These are phyloP conservation scores for Neolamprologus cancellatus DNA, from an alignment of 2,113 vertebrate species.

Conservation along the genomic window DNA sequence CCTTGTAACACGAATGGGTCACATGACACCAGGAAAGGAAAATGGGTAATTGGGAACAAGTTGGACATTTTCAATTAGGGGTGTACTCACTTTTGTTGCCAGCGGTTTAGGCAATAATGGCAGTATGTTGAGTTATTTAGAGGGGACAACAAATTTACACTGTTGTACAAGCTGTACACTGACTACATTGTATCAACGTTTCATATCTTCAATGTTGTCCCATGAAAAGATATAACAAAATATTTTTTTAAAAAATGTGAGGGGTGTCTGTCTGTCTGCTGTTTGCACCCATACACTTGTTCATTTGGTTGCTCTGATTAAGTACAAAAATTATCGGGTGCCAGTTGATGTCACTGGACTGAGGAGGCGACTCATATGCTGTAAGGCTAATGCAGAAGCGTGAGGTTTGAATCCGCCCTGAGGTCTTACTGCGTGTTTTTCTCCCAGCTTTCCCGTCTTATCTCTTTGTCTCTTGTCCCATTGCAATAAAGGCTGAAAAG, in stretches of 20 bases:
- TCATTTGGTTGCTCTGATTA: not conserved
- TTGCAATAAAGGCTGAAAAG: not conserved
- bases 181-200: not conserved
- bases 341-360: not conserved
- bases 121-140: not conserved
- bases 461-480: not conserved
- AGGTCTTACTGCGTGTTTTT: not conserved
- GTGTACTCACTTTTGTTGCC: not conserved
- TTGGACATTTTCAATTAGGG: not conserved
- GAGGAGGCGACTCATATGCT: not conserved
- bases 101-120: not conserved
- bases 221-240: not conserved
- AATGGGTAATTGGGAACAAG: not conserved
- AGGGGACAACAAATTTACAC: not conserved
- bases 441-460: not conserved
- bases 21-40: not conserved
- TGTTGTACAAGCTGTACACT: not conserved
- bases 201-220: not conserved
- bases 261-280: not conserved
- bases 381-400: not conserved
- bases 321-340: not conserved
- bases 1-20: not conserved
- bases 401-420: not conserved
- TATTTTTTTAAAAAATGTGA: rapidly evolving
- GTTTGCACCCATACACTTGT: not conserved